phyloP scores from a whole-genome alignment of 1,140 invertebrate species.

The Arion vulgaris region DNA sequence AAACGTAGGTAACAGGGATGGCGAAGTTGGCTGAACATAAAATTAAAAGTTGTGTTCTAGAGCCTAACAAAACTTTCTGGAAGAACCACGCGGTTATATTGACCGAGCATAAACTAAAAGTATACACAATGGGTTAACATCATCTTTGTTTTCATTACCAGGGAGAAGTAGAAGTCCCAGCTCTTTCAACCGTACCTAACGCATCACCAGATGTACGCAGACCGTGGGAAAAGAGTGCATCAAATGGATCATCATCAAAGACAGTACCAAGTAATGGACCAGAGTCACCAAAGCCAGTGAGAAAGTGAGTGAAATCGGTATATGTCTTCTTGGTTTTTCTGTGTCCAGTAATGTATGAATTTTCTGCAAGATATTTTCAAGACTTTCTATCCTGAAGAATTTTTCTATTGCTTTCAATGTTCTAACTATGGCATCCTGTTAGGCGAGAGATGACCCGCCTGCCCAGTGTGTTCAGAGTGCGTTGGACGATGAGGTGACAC shows the following conservation, averaged over 20 bases:
- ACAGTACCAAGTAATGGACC: slow-evolving; percentile 40
- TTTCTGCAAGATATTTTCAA: neutral
- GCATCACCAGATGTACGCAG: slow-evolving; percentile 37
- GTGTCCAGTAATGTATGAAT: neutral
- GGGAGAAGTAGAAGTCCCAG: slow-evolving; percentile 3
- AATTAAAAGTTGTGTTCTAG: no score
- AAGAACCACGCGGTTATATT: no score
- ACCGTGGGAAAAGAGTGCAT: slow-evolving; percentile 45
- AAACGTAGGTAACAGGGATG: no score
- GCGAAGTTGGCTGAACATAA: no score
- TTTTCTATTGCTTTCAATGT: no score
- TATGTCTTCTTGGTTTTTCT: no score
- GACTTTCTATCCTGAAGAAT: neutral
- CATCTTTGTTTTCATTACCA: neutral
- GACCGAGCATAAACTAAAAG: no score
- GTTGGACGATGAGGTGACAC: no score
- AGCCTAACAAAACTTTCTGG: no score
- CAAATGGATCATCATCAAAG: slow-evolving; percentile 8
- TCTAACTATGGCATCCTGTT: no score
- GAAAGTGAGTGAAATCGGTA: slow-evolving; percentile 49
- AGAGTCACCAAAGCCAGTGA: slow-evolving; percentile 50
- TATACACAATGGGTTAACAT: neutral
- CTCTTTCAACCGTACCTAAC: slow-evolving; percentile 13
- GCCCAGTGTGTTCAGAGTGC: no score
- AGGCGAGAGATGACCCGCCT: no score